Evolutionary conservation across 1,140 invertebrate genomes (phyloP), one percentile per base, ranked within the genome.

Genomic region (Cotesia typhae): DNA sequence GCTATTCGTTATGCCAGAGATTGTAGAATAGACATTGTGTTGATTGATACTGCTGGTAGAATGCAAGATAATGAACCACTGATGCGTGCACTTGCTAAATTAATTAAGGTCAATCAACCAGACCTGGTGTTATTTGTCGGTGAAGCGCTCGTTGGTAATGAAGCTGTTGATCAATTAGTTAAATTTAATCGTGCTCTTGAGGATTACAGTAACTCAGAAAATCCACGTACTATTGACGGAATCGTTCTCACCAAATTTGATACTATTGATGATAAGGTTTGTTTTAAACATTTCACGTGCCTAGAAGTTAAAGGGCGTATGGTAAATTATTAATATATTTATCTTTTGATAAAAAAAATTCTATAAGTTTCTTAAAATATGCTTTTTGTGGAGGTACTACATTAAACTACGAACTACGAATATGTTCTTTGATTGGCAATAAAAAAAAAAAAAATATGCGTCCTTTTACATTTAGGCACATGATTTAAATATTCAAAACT

Each of bases 41-140:
- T 99, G 4, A 92, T 99, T 10, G 98, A 99, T 86, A 99, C 98
- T 1, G 98, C 98, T 37, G 98, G 98, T 5, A 90, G 98, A 75
- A 99, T 99, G 98, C 98, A 99, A 87, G 98, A 99, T 86, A 99
- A 99, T 86, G 98, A 99, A 85, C 98, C 98, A 0, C 87, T 99
- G 6, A 99, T 99, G 98, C 90, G 96, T 78, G 95, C 98, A 9
- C 87, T 99, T 10, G 93, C 97, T 3, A 99, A 99, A 87, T 90
- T 98, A 12, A 93, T 93, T 69, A 92, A 92, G 84, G 88, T 90
- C 17, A 99, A 99, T 85, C 92, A 97, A 78, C 98, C 98, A 0
- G 98, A 99, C 88, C 89, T 99, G 74, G 97, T 99, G 3, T 87
- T 99, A 7, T 99, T 99, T 87, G 98, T 99, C 4, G 98, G 98